Evolutionary conservation across 2,113 vertebrate species (phyloP).

Genomic region (Corythornis madagascariensis): DNA sequence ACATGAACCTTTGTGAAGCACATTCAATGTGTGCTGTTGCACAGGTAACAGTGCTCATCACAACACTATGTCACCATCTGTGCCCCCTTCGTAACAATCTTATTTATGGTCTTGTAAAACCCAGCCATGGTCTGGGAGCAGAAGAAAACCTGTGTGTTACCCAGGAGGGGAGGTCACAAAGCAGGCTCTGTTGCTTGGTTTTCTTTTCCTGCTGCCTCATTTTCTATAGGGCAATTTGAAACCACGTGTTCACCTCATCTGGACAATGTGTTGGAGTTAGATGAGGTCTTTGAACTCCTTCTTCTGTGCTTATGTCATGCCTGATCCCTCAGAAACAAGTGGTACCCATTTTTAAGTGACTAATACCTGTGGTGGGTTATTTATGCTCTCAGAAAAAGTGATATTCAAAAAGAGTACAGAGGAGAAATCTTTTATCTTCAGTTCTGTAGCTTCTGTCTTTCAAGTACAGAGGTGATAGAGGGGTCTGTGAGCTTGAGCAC

Average conservation of each 20-base stretch:
- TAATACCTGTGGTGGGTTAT: background rate
- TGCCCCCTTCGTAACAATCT: background rate
- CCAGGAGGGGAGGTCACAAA: fast-evolving
- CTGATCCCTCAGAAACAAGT: background rate
- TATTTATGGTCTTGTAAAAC: background rate
- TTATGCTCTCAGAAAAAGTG: background rate
- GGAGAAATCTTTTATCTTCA: background rate
- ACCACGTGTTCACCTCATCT: background rate
- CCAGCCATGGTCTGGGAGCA: background rate
- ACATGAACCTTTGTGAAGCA: background rate
- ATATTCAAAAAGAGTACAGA: background rate
- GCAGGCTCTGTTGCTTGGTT: background rate
- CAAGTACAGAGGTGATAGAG: background rate
- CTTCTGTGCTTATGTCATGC: background rate
- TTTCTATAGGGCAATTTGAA: background rate
- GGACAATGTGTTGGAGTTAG: background rate
- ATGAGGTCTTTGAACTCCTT: background rate
- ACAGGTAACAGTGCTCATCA: fast-evolving
- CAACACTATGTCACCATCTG: background rate
- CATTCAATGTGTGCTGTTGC: background rate
- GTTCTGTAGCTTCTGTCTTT: background rate
- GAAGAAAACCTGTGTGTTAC: background rate
- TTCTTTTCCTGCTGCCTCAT: background rate
- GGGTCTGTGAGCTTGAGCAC: background rate
- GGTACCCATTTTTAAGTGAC: background rate